Base-by-base conservation (phyloP, 2,888 invertebrate genomes). In the Lordiphosa andalusiaca region DNA sequence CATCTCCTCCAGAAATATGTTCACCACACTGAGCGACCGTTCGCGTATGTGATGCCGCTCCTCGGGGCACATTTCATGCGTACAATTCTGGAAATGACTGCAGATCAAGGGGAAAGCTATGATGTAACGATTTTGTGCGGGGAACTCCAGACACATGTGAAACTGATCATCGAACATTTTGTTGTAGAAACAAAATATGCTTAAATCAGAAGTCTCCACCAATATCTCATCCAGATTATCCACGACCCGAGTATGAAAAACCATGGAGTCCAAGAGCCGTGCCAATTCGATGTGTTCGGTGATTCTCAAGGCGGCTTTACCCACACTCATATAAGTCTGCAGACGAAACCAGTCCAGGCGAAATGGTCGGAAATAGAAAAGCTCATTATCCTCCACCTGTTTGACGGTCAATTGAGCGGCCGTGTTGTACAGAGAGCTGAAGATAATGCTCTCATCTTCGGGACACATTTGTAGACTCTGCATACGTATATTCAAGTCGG, bases 1-100 rank as follows among this genome's bases (percentile, higher is more conserved):
- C 96, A 99, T 98, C 91, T 99, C 98, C 88, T 99, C 99, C 54
- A 99, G 91, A 88, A 98, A 99, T 92, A 97, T 95, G 86, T 99
- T 98, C 0, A 99, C 98, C 39, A 98, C 96, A 25, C 97, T 98
- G 19, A 99, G 91, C 86, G 98, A 98, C 67, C 98, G 92, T 83
- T 98, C 98, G 52, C 98, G 93, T 62, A 99, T 98, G 84, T 98
- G 98, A 90, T 98, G 97, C 54, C 98, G 92, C 90, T 99, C 99
- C 90, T 99, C 99, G 0, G 99, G 99, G 80, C 99, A 99, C 82
- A 99, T 92, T 88, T 98, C 98, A 90, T 99, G 99, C 0, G 98
- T 98, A 86, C 98, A 97, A 86, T 97, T 96, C 90, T 98, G 97
- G 87, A 99, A 99, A 89, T 99, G 99, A 69, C 97, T 96, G 90